Evolutionary conservation across 1,140 invertebrate genomes (phyloP), one percentile per base, ranked within the genome.

Genomic region (Caenorhabditis tropicalis): DNA sequence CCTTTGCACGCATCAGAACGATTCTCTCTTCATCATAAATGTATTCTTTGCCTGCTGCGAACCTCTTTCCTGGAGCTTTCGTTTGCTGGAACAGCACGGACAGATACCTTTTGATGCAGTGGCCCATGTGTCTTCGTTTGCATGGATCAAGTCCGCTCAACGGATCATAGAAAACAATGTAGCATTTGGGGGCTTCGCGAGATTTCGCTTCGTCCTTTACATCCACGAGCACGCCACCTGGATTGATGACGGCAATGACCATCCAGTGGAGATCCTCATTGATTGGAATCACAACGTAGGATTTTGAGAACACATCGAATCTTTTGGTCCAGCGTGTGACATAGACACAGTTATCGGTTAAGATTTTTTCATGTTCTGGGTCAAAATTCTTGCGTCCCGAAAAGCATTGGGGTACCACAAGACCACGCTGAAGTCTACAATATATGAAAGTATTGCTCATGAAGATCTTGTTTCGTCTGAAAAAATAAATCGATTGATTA

Each of bases 241-340:
- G 65, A 12, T 74, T 74, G 36, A 74, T 74, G 9, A 74, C 21
- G 4, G 65, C 65, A 9, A 74, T 43, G 9, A 74, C 36, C 36
- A 74, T 15, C 65, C 65, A 74, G 21, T 74, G 65, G 24, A 74
- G 36, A 24, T 74, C 65, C 43, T 74, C 65, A n/a, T 74, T 74
- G 9, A 74, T 43, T 10, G 65, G 65, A 21, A 74, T 74, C 16
- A 74, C 16, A 15, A 74, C 24, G n/a, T 74, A 74, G n/a, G 43
- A 33, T 24, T 74, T 74, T 7, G 19, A n/a, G 19, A 74, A 46
- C 15, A 74, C 6, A 46, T 74, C 65, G 36, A 24, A 46, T 43
- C 9, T 46, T 24, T n/a, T 10, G 7, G 36, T 43, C 65, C 65
- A 74, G 15, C 65, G 65, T 0, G 9, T 0, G n/a, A n/a, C 12